Conservation (phyloP, 2,797 vertebrate species). For the Calcarius lapponicus region DNA sequence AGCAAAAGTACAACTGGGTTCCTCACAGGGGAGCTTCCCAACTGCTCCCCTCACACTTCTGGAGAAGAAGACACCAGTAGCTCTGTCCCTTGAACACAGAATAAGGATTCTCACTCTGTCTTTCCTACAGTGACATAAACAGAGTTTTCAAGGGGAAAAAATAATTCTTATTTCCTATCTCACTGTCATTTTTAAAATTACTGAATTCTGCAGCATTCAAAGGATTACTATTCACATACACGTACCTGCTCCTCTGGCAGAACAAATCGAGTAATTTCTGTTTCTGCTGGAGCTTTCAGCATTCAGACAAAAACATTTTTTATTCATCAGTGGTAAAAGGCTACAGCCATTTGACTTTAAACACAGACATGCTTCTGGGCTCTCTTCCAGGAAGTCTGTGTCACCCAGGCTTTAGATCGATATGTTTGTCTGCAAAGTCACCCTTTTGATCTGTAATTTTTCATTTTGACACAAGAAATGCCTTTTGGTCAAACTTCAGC, state of each 20-base stretch:
- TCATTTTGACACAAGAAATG: constrained; percentile 67
- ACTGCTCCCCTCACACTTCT: background rate
- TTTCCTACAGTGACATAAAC: background rate
- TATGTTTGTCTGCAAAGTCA: constrained; percentile 70
- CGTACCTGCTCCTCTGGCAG: constrained; percentile 21
- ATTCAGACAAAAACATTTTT: constrained; percentile 62
- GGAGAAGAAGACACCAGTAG: background rate
- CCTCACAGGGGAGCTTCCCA: background rate
- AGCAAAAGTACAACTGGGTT: background rate
- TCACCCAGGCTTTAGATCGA: constrained; percentile 63
- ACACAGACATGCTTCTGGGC: constrained; percentile 69
- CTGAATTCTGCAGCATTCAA: background rate
- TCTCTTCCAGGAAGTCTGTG: constrained; percentile 68
- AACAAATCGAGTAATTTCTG: constrained; percentile 31
- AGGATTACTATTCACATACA: background rate
- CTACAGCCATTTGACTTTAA: constrained; percentile 66
- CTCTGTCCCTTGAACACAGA: background rate
- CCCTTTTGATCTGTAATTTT: constrained; percentile 69
- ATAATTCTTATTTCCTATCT: background rate
- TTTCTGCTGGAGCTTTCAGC: constrained; percentile 26
- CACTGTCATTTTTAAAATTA: background rate
- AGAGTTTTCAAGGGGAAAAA: background rate
- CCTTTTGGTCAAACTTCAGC: constrained; percentile 63
- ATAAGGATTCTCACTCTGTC: background rate
- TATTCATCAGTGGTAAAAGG: constrained; percentile 61